phyloP scores from a whole-genome alignment of 2,797 vertebrate species.

The Euphonia xanthogaster region DNA sequence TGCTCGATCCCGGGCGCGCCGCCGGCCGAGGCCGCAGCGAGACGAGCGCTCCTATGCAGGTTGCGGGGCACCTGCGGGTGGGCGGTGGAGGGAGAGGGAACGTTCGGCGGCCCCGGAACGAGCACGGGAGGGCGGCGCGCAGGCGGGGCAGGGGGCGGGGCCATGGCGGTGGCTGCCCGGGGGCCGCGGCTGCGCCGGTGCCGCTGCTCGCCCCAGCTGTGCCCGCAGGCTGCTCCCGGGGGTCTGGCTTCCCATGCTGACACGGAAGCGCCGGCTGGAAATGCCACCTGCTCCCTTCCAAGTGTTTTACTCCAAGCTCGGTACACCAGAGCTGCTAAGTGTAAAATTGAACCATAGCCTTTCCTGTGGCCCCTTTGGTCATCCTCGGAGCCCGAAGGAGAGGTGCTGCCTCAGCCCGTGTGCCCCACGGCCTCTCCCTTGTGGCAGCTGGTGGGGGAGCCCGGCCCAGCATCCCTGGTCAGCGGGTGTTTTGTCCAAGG shows the following conservation, averaged over 20 bases:
- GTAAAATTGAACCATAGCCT: rapidly evolving
- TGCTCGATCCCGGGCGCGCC: neutral
- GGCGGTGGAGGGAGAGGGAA: rapidly evolving
- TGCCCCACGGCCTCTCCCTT: neutral
- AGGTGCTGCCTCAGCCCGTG: neutral
- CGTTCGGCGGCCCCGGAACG: neutral
- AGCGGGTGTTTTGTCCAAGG: neutral
- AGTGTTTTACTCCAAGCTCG: rapidly evolving
- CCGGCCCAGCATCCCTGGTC: neutral
- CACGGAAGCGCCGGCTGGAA: neutral
- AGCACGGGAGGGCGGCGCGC: neutral
- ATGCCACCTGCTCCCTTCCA: too few relatives aligned
- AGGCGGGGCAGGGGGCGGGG: neutral
- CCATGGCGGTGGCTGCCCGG: neutral
- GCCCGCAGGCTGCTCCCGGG: rapidly evolving
- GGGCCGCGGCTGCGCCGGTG: rapidly evolving
- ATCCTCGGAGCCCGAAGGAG: neutral
- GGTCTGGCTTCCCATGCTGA: too few relatives aligned
- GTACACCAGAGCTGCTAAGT: rapidly evolving
- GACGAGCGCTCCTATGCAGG: neutral
- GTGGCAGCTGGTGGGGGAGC: neutral
- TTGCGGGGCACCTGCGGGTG: neutral
- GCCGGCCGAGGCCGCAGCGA: rapidly evolving
- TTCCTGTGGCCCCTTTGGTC: too few relatives aligned
- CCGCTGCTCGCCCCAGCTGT: rapidly evolving